phyloP scores from a whole-genome alignment of 2,797 vertebrate genomes.

The Hypotaenidia okinawae region DNA sequence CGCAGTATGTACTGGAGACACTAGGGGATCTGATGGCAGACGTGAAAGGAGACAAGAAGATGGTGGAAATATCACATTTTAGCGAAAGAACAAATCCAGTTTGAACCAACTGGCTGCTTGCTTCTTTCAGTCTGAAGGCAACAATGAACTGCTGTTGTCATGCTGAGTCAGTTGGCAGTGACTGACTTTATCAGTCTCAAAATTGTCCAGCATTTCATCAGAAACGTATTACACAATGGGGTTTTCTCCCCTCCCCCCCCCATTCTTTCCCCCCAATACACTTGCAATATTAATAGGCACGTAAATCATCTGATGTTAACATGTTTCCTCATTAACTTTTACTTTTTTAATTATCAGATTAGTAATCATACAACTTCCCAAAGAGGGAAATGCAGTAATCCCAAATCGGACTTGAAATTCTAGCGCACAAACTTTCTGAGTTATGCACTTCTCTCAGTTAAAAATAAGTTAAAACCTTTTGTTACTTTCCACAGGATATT shows the following conservation, averaged over 20 bases:
- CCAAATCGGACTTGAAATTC: conserved; percentile 43
- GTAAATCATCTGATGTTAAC: background rate
- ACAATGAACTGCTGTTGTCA: conserved; percentile 63
- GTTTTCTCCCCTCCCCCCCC: background rate
- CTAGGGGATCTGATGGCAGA: conserved; percentile 20
- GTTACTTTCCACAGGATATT: conserved; percentile 57
- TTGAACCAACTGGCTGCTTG: conserved; percentile 31
- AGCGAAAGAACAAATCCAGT: conserved; percentile 41
- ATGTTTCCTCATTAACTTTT: conserved; percentile 61
- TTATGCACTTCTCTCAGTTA: conserved; percentile 31
- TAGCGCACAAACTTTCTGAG: conserved; percentile 21
- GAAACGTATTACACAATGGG: conserved; percentile 49
- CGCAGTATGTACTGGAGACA: conserved; percentile 26
- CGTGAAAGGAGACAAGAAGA: background rate
- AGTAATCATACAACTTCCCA: conserved; percentile 47
- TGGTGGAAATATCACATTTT: conserved; percentile 40
- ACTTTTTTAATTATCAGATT: conserved; percentile 60
- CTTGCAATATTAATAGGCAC: conserved; percentile 48
- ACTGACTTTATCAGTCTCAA: conserved; percentile 60
- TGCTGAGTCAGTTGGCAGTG: conserved; percentile 70
- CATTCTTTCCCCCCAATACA: background rate
- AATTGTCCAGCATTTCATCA: conserved; percentile 62
- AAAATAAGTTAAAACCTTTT: conserved; percentile 58
- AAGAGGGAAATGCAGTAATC: conserved; percentile 47
- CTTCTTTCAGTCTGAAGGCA: conserved; percentile 51